Conservation (phyloP, 2,113 vertebrate genomes). For the Camelus bactrianus region DNA sequence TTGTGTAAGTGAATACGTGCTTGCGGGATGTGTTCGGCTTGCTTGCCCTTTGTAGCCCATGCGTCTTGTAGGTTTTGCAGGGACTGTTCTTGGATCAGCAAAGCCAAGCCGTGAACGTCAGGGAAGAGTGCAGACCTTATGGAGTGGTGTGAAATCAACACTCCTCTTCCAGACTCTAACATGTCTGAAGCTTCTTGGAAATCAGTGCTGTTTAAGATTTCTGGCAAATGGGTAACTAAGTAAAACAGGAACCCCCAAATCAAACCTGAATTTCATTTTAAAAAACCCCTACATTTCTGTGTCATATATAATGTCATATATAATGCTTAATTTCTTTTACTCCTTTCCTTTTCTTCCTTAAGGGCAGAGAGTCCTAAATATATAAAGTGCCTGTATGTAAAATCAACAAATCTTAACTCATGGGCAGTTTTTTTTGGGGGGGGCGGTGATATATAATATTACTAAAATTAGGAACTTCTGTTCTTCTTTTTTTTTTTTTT, state of each 20-base stretch:
- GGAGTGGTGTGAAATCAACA: neutral
- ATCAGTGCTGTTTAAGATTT: neutral
- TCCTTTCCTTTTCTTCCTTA: neutral
- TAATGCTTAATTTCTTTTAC: neutral
- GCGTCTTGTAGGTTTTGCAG: neutral
- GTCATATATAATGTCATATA: neutral
- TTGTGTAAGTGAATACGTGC: neutral
- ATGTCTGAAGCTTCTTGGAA: neutral
- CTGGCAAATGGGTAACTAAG: neutral
- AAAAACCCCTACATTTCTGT: neutral
- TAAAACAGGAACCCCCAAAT: neutral
- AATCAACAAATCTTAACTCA: conserved; percentile 21
- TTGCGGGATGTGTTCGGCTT: neutral
- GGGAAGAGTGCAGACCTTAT: neutral
- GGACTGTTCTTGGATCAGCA: neutral
- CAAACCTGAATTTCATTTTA: neutral
- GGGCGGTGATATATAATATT: neutral
- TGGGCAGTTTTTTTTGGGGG: neutral
- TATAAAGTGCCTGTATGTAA: neutral
- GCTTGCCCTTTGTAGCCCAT: neutral
- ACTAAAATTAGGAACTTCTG: conserved; percentile 67
- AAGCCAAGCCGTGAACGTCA: neutral
- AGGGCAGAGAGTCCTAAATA: neutral
- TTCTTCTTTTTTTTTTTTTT: neutral
- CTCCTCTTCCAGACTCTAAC: neutral